phyloP scores from a whole-genome alignment of 2,797 vertebrate species.

The Cryptoblepharus egeriae region DNA sequence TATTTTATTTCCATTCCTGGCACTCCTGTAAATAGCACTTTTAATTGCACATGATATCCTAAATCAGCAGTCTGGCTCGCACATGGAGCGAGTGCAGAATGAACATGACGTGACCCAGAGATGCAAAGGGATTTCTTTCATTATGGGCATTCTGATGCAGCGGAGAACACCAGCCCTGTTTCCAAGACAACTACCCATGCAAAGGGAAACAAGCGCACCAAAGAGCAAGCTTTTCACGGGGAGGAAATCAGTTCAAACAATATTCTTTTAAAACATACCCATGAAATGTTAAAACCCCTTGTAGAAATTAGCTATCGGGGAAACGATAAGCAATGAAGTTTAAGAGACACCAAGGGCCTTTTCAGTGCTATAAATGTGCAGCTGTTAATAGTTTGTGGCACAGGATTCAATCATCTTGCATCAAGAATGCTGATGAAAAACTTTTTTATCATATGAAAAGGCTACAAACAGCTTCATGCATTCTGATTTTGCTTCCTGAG shows the following conservation, averaged over 20 bases:
- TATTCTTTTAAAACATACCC: conserved; percentile 9
- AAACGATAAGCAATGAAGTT: not conserved
- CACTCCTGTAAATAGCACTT: conserved; percentile 34
- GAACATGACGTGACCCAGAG: conserved; percentile 49
- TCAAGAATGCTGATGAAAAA: not conserved
- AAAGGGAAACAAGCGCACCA: conserved; percentile 44
- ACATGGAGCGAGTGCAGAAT: conserved; percentile 46
- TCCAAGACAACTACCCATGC: conserved; percentile 61
- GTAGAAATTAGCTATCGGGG: not conserved
- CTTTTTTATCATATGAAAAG: not conserved
- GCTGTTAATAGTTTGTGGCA: not conserved
- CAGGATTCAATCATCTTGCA: not conserved
- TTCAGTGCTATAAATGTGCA: not conserved
- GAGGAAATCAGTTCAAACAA: conserved; percentile 30
- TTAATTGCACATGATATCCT: conserved; percentile 27
- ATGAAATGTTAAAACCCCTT: not conserved
- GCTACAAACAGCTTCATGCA: not conserved
- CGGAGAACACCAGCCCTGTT: conserved; percentile 46
- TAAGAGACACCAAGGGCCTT: not conserved
- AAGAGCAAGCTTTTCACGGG: conserved; percentile 36
- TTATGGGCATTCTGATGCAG: conserved; percentile 7
- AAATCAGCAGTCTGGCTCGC: conserved; percentile 42
- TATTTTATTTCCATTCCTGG: not conserved
- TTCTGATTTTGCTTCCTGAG: not conserved
- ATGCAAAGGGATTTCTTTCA: conserved; percentile 64